Evolutionary conservation across 1,140 invertebrate species (phyloP).

Genomic region (Ceratina australensis): DNA sequence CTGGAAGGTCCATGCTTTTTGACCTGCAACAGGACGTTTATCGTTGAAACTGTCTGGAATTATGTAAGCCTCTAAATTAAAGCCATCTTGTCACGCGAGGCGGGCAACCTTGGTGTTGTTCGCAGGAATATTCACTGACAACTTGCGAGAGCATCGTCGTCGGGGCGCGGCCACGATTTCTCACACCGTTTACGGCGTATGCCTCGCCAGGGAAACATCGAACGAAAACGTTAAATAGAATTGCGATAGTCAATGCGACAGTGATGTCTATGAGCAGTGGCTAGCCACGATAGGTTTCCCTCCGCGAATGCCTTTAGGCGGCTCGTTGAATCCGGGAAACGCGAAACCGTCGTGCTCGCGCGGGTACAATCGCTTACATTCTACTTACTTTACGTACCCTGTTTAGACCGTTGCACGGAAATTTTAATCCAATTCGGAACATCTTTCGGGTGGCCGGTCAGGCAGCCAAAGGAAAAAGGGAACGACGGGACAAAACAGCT

Average conservation of each 20-base stretch:
- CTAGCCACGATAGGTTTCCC: not conserved
- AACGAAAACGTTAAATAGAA: conserved; percentile 7
- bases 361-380: not conserved
- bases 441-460: conserved; percentile 74
- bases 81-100: conserved; percentile 73
- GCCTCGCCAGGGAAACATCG: not conserved
- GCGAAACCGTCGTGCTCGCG: not conserved
- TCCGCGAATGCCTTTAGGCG: not conserved
- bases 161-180: not conserved
- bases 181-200: not conserved
- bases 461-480: conserved; percentile 68
- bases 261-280: not conserved
- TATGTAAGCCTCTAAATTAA: conserved; percentile 69
- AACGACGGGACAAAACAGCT: conserved; percentile 74
- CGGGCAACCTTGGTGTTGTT: conserved; percentile 55
- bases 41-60: conserved; percentile 55
- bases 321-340: not conserved
- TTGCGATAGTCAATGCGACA: conserved; percentile 4
- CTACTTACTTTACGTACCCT: conserved; percentile 70
- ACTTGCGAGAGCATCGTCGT: conserved; percentile 35
- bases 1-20: conserved; percentile 72
- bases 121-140: conserved; percentile 62
- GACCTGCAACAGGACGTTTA: conserved; percentile 67
- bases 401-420: conserved; percentile 75
- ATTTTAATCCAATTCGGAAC: conserved; percentile 79